Evolutionary conservation across 2,113 vertebrate genomes (phyloP), one percentile per base, ranked within the genome.

Genomic region (Centropus bengalensis): DNA sequence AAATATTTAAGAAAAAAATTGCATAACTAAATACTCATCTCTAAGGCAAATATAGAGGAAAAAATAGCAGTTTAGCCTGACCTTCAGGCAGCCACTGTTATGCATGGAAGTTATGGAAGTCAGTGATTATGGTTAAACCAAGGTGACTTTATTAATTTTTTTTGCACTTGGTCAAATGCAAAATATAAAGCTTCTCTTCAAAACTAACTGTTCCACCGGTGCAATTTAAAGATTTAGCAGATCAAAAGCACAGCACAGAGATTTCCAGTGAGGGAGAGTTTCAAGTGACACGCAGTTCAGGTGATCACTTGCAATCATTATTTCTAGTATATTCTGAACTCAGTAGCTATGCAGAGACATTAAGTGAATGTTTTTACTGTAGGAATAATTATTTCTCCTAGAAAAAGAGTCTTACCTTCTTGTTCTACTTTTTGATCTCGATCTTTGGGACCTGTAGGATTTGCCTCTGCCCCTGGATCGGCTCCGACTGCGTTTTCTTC

Each of bases 401-500:
- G 16, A 24, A 68, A 58, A 30, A 4, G 24, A 36, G 3, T 8
- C 96, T 96, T 98, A 99, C 99, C 99, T 99, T 94, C 98, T 98
- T 80, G 98, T 98, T 87, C 98, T 98, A 91, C 98, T 99, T 94
- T 98, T 98, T 33, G 99, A 98, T 64, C 97, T 96, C 38, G 98
- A 99, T 42, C 98, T 98, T 58, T 98, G 98, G 77, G 98, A 98
- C 63, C 98, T 98, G 88, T 98, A 98, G 93, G 98, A 98, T 96
- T 99, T 98, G 84, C 98, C 98, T 96, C 98, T 98, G 86, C 98
- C 98, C 84, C 98, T 95, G 20, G 98, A 99, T n/a, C 97, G 96
- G 93, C 99, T 99, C 52, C 97, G 98, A 84, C 98, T 98, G 94
- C 98, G 98, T 97, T 98, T 99, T 97, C 97, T 98, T 94, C 98